These are phyloP conservation scores for Drymodes brunneopygia DNA, from an alignment of 2,113 vertebrate genomes.

Conservation along the genomic window DNA sequence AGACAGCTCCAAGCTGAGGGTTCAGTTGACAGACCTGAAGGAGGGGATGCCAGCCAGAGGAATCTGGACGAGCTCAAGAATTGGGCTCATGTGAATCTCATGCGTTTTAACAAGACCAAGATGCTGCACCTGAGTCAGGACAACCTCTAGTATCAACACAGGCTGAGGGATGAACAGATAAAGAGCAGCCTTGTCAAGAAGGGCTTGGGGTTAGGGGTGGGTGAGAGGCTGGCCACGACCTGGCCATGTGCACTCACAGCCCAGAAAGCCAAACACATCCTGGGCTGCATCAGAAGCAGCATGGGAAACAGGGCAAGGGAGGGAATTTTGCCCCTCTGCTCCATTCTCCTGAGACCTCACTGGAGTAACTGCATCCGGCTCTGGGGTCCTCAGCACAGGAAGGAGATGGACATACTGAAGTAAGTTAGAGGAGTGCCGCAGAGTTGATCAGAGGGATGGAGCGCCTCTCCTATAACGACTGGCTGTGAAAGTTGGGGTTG, in stretches of 20 bases:
- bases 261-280: background rate
- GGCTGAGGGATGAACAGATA: background rate
- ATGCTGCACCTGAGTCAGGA: background rate
- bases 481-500: background rate
- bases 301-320: background rate
- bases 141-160: fast-evolving
- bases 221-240: background rate
- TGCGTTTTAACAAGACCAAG: background rate
- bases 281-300: background rate
- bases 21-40: background rate
- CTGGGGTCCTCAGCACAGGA: background rate
- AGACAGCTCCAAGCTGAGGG: background rate
- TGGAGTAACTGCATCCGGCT: background rate
- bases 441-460: background rate
- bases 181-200: background rate
- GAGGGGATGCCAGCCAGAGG: background rate
- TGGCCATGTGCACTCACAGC: fast-evolving
- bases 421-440: too few relatives aligned
- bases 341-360: background rate
- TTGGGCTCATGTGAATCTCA: fast-evolving
- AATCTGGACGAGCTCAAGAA: background rate
- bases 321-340: background rate
- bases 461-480: background rate
- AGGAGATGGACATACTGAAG: background rate
- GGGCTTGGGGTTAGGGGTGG: background rate